Evolutionary conservation across 1,140 invertebrate genomes (phyloP).

Genomic region (Limonius californicus): DNA sequence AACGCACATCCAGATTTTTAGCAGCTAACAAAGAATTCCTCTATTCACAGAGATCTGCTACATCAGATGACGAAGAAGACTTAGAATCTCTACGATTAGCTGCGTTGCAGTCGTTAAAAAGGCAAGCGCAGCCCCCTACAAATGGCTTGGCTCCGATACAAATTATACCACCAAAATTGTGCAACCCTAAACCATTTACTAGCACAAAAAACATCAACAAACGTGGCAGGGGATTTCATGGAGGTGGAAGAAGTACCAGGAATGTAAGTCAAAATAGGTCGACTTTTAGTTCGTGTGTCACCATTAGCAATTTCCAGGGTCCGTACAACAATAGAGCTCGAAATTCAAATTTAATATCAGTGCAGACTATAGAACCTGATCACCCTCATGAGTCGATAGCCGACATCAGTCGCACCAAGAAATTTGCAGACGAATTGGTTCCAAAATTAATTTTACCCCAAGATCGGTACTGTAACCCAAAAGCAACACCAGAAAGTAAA

Average conservation of each 20-base stretch:
- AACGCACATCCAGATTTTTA: too few species aligned
- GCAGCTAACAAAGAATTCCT: too few species aligned
- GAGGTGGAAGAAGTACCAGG: constrained; percentile 27
- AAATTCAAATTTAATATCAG: constrained; percentile 35
- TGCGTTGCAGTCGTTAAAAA: constrained; percentile 41
- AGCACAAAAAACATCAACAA: not conserved
- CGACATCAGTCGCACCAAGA: constrained; percentile 12
- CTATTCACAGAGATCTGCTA: not conserved
- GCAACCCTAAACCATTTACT: not conserved
- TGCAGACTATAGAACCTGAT: constrained; percentile 26
- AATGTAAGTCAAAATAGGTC: constrained; percentile 42
- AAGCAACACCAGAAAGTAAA: constrained; percentile 17
- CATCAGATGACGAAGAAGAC: constrained; percentile 45
- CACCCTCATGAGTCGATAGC: not conserved
- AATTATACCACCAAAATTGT: not conserved
- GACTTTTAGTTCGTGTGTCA: too few species aligned
- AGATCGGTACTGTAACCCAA: constrained; percentile 33
- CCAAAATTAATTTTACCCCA: constrained; percentile 36
- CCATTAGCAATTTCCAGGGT: constrained; percentile 33
- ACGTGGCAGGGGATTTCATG: constrained; percentile 28
- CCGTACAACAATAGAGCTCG: constrained; percentile 29
- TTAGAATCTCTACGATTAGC: constrained; percentile 43
- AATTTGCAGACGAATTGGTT: not conserved
- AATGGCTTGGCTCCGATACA: not conserved
- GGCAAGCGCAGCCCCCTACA: not conserved